These are phyloP conservation scores for Ciconia stormi DNA, from an alignment of 2,113 vertebrate genomes.

Conservation along the genomic window DNA sequence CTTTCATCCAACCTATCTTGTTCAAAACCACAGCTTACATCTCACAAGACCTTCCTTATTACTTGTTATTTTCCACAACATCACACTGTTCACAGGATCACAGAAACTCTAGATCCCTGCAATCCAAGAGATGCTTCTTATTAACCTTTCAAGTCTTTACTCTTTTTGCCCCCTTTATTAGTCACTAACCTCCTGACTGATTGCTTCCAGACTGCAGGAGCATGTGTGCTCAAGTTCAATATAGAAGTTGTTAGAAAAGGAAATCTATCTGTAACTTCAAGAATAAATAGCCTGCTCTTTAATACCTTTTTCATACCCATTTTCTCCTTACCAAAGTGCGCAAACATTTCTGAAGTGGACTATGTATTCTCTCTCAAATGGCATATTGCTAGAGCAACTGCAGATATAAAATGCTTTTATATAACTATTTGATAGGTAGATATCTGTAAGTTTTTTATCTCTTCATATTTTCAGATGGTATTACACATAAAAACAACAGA, in stretches of 20 bases:
- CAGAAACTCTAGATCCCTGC: background rate
- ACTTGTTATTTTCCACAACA: background rate
- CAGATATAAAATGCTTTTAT: background rate
- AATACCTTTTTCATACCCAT: background rate
- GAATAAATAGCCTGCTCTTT: background rate
- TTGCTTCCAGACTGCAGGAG: background rate
- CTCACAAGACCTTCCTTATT: background rate
- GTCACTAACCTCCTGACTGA: background rate
- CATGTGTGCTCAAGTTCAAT: background rate
- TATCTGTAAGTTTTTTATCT: background rate
- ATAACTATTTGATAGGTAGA: background rate
- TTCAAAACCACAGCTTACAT: background rate
- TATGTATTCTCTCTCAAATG: background rate
- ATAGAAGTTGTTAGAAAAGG: background rate
- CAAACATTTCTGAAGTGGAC: background rate
- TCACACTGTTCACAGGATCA: background rate
- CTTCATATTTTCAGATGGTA: background rate
- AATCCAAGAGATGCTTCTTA: slow-evolving; percentile 2
- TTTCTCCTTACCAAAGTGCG: background rate
- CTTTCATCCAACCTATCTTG: background rate
- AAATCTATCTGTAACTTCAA: background rate
- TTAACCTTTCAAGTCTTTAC: background rate
- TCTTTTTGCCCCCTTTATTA: background rate
- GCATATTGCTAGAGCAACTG: background rate
- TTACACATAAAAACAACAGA: background rate